Conservation (phyloP, 2,888 invertebrate species). For the Smittia aterrima region DNA sequence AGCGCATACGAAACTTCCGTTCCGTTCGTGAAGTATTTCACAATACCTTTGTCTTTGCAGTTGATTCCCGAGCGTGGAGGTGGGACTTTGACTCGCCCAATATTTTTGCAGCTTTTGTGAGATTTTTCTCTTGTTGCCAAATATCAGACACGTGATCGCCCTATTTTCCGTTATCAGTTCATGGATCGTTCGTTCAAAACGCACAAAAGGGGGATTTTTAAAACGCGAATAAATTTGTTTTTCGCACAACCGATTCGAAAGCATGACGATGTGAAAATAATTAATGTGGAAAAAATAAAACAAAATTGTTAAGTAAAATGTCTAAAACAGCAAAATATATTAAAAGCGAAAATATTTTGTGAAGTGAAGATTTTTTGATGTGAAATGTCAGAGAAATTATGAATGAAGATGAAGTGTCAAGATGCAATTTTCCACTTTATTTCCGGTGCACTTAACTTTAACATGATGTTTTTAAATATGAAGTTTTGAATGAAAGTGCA, state of each 20-base stretch:
- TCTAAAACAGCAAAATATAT: too few species aligned
- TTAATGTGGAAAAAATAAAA: too few species aligned
- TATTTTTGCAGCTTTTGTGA: constrained; percentile 59
- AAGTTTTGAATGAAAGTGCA: too few species aligned
- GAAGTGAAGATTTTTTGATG: too few species aligned
- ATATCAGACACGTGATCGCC: constrained; percentile 55
- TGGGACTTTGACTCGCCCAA: constrained; percentile 57
- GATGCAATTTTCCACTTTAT: too few species aligned
- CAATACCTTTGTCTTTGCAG: constrained; percentile 55
- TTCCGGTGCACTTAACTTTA: too few species aligned
- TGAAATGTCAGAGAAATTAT: too few species aligned
- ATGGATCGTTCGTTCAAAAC: too few species aligned
- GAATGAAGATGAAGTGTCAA: too few species aligned
- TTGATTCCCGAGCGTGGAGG: constrained; percentile 55
- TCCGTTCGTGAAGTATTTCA: neutral
- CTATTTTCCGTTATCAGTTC: constrained; percentile 44
- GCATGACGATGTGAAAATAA: neutral
- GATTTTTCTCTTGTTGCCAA: constrained; percentile 56
- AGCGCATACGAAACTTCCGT: neutral
- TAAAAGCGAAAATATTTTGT: too few species aligned
- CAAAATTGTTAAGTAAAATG: too few species aligned
- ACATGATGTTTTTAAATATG: too few species aligned
- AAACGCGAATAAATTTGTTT: neutral
- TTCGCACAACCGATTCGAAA: neutral
- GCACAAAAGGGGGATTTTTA: neutral